These are phyloP conservation scores for Hipposideros larvatus DNA, from an alignment of 2,797 vertebrate genomes.

Conservation along the genomic window DNA sequence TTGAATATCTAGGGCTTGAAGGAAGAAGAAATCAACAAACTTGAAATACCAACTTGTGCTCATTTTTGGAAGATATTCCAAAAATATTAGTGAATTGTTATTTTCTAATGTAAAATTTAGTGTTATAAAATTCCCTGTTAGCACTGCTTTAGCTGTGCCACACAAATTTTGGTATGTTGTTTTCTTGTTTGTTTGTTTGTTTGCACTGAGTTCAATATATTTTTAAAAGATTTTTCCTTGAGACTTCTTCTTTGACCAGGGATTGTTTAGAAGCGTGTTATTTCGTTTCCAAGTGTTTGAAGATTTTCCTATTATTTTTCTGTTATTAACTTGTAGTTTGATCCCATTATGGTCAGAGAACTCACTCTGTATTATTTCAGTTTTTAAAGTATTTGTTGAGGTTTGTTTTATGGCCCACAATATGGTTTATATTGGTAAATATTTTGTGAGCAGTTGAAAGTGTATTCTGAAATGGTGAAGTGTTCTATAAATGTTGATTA, in stretches of 20 bases:
- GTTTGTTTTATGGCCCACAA: neutral
- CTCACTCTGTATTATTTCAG: neutral
- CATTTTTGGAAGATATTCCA: neutral
- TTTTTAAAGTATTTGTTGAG: neutral
- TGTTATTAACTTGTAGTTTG: neutral
- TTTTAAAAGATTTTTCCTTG: neutral
- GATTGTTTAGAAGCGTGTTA: constrained; percentile 5
- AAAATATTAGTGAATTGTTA: neutral
- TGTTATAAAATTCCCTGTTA: neutral
- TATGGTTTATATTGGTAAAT: neutral
- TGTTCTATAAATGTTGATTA: neutral
- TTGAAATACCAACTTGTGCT: neutral
- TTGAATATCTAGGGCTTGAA: neutral
- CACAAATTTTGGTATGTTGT: neutral
- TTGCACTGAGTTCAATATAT: neutral
- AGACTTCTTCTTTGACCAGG: neutral
- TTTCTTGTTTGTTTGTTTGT: neutral
- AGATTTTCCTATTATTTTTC: neutral
- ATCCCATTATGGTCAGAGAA: neutral
- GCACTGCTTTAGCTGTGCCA: neutral
- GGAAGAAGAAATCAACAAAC: neutral
- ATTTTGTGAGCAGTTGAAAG: neutral
- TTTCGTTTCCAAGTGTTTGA: neutral
- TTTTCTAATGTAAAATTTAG: neutral
- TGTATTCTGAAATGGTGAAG: neutral